phyloP scores from a whole-genome alignment of 2,797 vertebrate species.

The Rhynchonycteris naso region DNA sequence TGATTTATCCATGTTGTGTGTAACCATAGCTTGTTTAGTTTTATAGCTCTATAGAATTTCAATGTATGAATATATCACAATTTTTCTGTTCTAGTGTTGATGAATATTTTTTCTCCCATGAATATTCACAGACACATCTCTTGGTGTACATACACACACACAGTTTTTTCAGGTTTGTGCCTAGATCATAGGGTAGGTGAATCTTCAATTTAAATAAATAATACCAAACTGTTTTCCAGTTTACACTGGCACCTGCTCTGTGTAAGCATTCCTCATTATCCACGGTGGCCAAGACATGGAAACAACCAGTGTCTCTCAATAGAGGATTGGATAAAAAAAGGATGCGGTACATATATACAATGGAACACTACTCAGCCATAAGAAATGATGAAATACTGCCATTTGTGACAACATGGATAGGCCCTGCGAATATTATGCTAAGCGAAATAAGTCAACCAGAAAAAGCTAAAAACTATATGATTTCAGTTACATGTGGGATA shows the following conservation, averaged over 20 bases:
- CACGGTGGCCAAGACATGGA: no score
- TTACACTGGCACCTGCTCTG: background rate
- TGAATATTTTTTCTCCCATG: background rate
- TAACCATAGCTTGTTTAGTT: background rate
- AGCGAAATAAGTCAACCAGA: no score
- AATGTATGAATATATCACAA: background rate
- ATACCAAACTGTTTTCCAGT: background rate
- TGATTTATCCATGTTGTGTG: background rate
- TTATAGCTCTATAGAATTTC: slow-evolving; percentile 23
- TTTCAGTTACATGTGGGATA: no score
- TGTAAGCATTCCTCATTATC: background rate
- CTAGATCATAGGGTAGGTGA: background rate
- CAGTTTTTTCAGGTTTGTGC: background rate
- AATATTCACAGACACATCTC: background rate
- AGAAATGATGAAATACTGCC: no score
- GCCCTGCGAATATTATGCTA: no score
- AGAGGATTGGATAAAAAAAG: no score
- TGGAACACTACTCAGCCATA: no score
- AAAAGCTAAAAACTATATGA: no score
- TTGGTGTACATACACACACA: background rate
- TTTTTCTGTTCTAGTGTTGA: slow-evolving; percentile 4
- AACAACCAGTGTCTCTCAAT: no score
- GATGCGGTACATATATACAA: no score
- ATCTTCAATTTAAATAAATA: background rate
- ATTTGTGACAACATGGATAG: no score